Conservation (phyloP, 1,140 invertebrate genomes). For the Triops cancriformis region DNA sequence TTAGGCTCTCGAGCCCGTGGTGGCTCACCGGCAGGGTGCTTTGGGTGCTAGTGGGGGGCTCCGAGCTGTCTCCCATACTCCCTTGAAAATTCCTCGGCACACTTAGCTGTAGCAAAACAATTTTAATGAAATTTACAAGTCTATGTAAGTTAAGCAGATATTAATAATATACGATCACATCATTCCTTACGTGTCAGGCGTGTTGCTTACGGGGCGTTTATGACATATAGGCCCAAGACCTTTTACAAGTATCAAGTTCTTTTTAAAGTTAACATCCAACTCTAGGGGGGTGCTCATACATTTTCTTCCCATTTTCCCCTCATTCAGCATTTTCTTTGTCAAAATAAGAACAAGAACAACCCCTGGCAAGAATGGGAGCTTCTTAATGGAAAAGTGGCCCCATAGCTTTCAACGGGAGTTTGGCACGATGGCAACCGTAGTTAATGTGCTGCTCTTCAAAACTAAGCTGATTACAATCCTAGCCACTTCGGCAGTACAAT, state of each 20-base stretch:
- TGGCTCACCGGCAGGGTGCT: not conserved
- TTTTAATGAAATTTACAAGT: too few relatives aligned
- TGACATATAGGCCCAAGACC: too few relatives aligned
- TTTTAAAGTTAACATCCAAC: too few relatives aligned
- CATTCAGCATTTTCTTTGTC: not conserved
- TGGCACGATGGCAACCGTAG: not conserved
- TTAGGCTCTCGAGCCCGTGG: not conserved
- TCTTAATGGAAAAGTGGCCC: not conserved
- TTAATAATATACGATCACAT: too few relatives aligned
- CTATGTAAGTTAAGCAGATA: too few relatives aligned
- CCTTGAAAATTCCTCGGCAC: not conserved
- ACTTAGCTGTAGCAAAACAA: too few relatives aligned
- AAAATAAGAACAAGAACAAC: conserved; percentile 6
- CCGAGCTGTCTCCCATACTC: not conserved
- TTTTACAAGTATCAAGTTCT: too few relatives aligned
- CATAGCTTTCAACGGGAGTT: not conserved
- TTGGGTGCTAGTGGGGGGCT: not conserved
- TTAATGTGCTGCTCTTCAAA: not conserved
- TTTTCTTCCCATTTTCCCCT: too few relatives aligned
- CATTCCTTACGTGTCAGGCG: too few relatives aligned
- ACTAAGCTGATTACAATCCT: not conserved
- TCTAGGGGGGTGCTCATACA: too few relatives aligned
- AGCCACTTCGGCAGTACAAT: not conserved
- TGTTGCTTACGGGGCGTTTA: too few relatives aligned
- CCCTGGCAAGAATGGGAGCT: not conserved